Conservation (phyloP, 2,888 invertebrate genomes). For the Campoletis raptor region DNA sequence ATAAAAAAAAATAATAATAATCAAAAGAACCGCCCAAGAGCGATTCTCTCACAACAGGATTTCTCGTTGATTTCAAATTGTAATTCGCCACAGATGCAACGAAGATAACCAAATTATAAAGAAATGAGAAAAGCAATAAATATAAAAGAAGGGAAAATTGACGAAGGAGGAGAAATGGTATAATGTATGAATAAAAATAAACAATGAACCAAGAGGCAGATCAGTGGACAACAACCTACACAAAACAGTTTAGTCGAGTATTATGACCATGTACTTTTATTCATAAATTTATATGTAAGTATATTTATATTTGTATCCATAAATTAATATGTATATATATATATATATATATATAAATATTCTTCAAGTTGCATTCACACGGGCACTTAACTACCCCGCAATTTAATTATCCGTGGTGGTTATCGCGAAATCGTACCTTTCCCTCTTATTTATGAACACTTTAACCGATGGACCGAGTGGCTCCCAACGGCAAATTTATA, state of each 20-base stretch:
- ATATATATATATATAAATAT: slow-evolving; percentile 73
- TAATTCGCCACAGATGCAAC: slow-evolving; percentile 60
- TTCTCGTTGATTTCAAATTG: slow-evolving; percentile 51
- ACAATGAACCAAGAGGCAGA: slow-evolving; percentile 37
- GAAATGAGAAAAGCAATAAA: slow-evolving; percentile 14
- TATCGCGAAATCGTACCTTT: slow-evolving; percentile 81
- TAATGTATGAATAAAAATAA: slow-evolving; percentile 41
- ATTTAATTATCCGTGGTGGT: slow-evolving; percentile 78
- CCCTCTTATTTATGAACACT: slow-evolving; percentile 81
- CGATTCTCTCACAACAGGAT: slow-evolving; percentile 54
- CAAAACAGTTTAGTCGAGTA: slow-evolving; percentile 19
- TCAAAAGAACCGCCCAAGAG: slow-evolving; percentile 10
- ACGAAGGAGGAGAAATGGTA: slow-evolving; percentile 24
- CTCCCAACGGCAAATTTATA: slow-evolving; percentile 71
- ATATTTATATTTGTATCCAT: slow-evolving; percentile 67
- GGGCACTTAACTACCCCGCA: slow-evolving; percentile 77
- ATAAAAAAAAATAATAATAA: not conserved
- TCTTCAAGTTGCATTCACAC: slow-evolving; percentile 74
- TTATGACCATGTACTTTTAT: slow-evolving; percentile 41
- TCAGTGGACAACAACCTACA: slow-evolving; percentile 13
- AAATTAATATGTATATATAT: slow-evolving; percentile 51
- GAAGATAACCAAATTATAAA: slow-evolving; percentile 52
- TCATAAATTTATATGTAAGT: slow-evolving; percentile 17
- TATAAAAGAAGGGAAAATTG: slow-evolving; percentile 37
- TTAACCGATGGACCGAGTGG: slow-evolving; percentile 72